Evolutionary conservation across 2,797 vertebrate species (phyloP).

Genomic region (Nyctalus aviator): DNA sequence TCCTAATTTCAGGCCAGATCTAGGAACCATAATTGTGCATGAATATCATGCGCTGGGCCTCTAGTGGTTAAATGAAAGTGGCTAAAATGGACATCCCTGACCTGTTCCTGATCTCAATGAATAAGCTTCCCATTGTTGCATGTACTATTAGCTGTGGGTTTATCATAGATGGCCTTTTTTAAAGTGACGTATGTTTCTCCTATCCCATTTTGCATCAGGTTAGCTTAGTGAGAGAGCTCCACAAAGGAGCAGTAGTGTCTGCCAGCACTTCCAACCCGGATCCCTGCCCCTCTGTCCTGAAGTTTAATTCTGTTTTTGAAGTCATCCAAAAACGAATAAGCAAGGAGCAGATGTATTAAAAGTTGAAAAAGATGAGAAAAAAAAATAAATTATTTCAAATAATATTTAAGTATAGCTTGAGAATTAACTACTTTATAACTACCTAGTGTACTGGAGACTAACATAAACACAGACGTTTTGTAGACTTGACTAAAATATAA

Average conservation of each 20-base stretch:
- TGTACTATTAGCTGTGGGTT: neutral
- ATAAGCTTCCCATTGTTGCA: neutral
- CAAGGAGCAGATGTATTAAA: neutral
- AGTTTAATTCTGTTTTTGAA: neutral
- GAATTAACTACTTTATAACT: neutral
- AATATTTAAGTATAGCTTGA: neutral
- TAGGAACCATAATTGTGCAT: no score
- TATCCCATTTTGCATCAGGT: neutral
- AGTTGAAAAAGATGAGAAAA: neutral
- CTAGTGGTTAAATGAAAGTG: neutral
- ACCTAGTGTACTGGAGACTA: neutral
- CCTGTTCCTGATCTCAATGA: neutral
- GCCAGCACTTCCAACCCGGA: neutral
- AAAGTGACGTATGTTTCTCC: neutral
- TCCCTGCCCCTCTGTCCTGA: neutral
- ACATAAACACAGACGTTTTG: neutral
- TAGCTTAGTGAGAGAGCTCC: neutral
- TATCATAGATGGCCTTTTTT: neutral
- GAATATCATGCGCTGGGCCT: no score
- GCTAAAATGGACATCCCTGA: neutral
- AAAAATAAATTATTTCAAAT: neutral
- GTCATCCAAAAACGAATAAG: neutral
- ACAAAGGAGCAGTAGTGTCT: neutral
- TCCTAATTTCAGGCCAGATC: no score
- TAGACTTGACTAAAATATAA: neutral